phyloP scores from a whole-genome alignment of 2,113 vertebrate species.

The Xyrauchen texanus region DNA sequence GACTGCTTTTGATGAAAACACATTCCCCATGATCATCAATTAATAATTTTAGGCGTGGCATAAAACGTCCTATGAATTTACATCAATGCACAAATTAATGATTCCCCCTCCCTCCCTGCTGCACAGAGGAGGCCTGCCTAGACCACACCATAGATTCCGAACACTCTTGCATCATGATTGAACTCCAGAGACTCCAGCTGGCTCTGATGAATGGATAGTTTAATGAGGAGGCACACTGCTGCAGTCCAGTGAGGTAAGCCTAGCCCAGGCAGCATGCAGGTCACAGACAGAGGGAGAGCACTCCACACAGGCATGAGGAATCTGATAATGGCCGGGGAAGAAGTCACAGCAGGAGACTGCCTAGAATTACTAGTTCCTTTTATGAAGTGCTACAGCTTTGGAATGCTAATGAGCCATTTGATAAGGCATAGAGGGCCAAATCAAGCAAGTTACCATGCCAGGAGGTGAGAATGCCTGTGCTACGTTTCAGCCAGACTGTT shows the following conservation, averaged over 20 bases:
- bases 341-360: constrained; percentile 61
- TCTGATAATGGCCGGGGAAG: constrained; percentile 65
- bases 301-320: constrained; percentile 61
- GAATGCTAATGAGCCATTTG: constrained; percentile 67
- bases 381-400: constrained; percentile 54
- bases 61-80: neutral
- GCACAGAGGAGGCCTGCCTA: neutral
- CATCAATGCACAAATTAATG: neutral
- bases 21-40: neutral
- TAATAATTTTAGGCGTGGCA: neutral
- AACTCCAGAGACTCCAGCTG: neutral
- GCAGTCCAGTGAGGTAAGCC: neutral
- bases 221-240: constrained; percentile 15
- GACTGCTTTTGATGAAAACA: constrained; percentile 13
- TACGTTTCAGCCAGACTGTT: neutral
- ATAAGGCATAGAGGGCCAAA: constrained; percentile 54
- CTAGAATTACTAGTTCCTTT: constrained; percentile 66
- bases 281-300: constrained; percentile 51
- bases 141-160: neutral
- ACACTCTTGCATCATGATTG: neutral
- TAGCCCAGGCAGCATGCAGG: constrained; percentile 48
- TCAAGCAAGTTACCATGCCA: constrained; percentile 53
- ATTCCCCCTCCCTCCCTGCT: neutral
- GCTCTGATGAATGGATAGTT: constrained; percentile 27
- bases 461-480: neutral